Evolutionary conservation across 2,113 vertebrate genomes (phyloP), one percentile per base, ranked within the genome.

Genomic region (Cisticola juncidis): DNA sequence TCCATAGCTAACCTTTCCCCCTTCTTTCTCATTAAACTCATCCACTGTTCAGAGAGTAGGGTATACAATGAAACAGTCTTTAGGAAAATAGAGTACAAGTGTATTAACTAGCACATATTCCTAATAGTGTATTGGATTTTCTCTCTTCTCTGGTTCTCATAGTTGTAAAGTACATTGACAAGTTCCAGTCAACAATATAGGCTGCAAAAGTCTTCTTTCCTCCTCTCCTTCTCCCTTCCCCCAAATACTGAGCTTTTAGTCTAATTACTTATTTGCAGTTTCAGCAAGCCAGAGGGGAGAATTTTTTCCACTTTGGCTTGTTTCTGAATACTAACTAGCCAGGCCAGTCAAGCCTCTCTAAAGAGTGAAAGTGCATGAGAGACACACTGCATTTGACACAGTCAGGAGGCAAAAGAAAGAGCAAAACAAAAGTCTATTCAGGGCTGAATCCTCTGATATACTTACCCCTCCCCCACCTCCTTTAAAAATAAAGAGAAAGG

Each of bases 351-450:
- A 97, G 97, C 96, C 97, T 97, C 97, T 98, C 97, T 98, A 98
- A 98, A 97, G 97, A 98, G 95, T 97, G 96, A 97, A 98, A 98
- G 98, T 98, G 97, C 97, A 97, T 97, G 97, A 98, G 98, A 98
- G 98, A 98, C 98, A 98, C 98, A 98, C 93, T 97, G 98, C 98
- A 98, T 98, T 98, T 98, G 98, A 99, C 98, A 98, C 98, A 99
- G 98, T 99, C 98, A 98, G 98, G 98, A 98, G 96, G 98, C 97
- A 98, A 98, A 98, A 98, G 98, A 99, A 99, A 98, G 98, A 98
- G 98, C 96, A 98, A 98, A 98, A 99, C 98, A 99, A 99, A 99
- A 98, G 99, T 99, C 98, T 98, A 99, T 99, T 99, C 99, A 99
- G 94, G 95, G 95, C 97, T 90, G 96, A 98, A 97, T 97, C 97